A percentile compares a stretch with the other conserved stretches of the same genome.
These are phyloP conservation scores for Pelobates fuscus DNA, from an alignment of 2,113 vertebrate species.

Conservation along the genomic window DNA sequence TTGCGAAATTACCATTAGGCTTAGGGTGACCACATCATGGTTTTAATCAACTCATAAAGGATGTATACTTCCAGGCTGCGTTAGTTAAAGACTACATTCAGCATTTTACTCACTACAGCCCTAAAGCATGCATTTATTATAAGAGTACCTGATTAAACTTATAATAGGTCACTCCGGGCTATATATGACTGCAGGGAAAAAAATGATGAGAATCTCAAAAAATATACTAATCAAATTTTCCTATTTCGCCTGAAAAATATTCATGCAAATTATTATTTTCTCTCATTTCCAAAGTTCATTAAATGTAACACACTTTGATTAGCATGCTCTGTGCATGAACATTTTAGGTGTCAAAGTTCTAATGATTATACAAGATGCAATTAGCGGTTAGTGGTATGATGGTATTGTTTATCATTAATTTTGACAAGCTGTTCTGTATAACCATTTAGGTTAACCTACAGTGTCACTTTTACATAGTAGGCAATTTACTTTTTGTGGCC, in stretches of 20 bases:
- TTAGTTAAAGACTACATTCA: too few species aligned
- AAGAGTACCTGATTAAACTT: too few species aligned
- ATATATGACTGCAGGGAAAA: too few species aligned
- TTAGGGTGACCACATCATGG: too few species aligned
- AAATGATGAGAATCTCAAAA: background rate
- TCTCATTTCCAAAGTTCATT: slow-evolving; percentile 15
- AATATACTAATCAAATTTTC: background rate
- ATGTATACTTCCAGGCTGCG: too few species aligned
- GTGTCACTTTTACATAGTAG: slow-evolving; percentile 9
- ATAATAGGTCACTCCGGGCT: too few species aligned
- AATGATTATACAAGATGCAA: slow-evolving; percentile 41
- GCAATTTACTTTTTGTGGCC: slow-evolving; percentile 20
- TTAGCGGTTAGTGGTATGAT: background rate
- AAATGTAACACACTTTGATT: slow-evolving; percentile 22
- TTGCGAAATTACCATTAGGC: too few species aligned
- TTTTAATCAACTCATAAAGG: too few species aligned
- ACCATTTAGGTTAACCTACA: slow-evolving; percentile 1
- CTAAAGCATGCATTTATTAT: too few species aligned
- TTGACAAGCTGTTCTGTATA: slow-evolving; percentile 1
- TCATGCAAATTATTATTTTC: background rate
- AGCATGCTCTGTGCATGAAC: background rate
- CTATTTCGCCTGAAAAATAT: background rate
- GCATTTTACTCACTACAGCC: too few species aligned
- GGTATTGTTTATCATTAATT: slow-evolving; percentile 32
- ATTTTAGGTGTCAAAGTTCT: slow-evolving; percentile 34